phyloP scores from a whole-genome alignment of 2,888 invertebrate species.

The Apodemia zela region DNA sequence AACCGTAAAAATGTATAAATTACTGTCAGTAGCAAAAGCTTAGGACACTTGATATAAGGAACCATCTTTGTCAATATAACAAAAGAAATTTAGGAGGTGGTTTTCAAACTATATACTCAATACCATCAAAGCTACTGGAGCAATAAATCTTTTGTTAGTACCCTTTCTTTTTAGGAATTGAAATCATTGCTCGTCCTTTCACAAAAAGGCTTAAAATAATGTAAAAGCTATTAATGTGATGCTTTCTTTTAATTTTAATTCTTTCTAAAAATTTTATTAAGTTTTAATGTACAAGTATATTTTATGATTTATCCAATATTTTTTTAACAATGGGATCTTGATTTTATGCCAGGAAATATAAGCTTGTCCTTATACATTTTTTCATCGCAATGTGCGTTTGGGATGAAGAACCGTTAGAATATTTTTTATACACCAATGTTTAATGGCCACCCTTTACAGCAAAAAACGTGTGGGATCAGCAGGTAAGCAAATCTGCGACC shows the following conservation, averaged over 20 bases:
- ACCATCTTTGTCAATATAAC: background rate
- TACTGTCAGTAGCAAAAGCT: background rate
- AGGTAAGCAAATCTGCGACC: slow-evolving; percentile 74
- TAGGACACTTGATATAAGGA: background rate
- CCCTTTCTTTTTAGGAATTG: background rate
- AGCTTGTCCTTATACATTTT: slow-evolving; percentile 72
- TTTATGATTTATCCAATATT: no score
- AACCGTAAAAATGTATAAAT: background rate
- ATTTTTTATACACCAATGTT: slow-evolving; percentile 56
- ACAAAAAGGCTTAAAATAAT: slow-evolving; percentile 6
- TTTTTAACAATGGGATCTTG: background rate
- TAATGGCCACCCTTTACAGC: slow-evolving; percentile 69
- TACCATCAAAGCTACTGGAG: background rate
- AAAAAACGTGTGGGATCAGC: slow-evolving; percentile 60
- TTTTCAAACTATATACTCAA: background rate
- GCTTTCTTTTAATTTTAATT: no score
- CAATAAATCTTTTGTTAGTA: slow-evolving; percentile 2
- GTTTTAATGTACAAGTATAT: no score
- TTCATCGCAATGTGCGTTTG: slow-evolving; percentile 70
- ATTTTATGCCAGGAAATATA: slow-evolving; percentile 63
- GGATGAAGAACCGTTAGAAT: slow-evolving; percentile 65
- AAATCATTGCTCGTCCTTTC: background rate
- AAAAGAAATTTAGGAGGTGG: background rate
- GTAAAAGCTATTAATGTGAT: background rate
- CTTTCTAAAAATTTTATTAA: no score